Evolutionary conservation across 2,797 vertebrate species (phyloP), one percentile per base, ranked within the genome.

Genomic region (Lacerta agilis): DNA sequence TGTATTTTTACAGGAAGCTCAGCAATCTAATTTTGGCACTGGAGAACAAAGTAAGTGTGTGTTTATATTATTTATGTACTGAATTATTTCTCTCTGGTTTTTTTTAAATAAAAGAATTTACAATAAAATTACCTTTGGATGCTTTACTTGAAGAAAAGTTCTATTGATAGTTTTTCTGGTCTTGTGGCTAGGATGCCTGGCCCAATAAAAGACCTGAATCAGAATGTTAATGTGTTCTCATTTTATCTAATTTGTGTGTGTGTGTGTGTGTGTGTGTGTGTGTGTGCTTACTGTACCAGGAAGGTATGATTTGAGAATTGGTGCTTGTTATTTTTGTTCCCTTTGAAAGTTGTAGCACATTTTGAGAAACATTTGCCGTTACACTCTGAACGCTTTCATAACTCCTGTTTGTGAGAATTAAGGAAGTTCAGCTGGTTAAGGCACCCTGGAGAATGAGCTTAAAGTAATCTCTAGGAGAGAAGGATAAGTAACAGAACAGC

Each of bases 11-110:
- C 91, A 97, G 99, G 99, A 99, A 87, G 95, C 98, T 84, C 98
- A 99, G 15, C 97, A 98, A 92, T 93, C 97, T 89, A 96, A 90
- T 94, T 98, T 98, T 95, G 97, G 96, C 91, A 87, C 97, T 92
- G 97, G 97, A 94, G 98, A 98, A 88, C 98, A 98, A 96, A 99
- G 99, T 99, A 94, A 99, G 99, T 98, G 13, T 55, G 92, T 91
- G 89, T 83, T 27, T 87, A 87, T 76, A 93, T 91, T 84, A 78
- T 94, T 94, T n/a, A 78, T 55, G 58, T 58, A 41, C 49, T 77
- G 79, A 27, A 73, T 85, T 49, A 88, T 66, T 58, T 87, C 77
- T 82, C 61, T 93, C 66, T 41, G 3, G 41, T 81, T 45, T 5
- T 10, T 66, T 5, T 64, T 27, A 6, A 6, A 49, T 11, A 69